Percentiles rank a stretch among this genome's conserved stretches.
phyloP scores from a whole-genome alignment of 2,797 vertebrate genomes.

The Sebastes goodei region DNA sequence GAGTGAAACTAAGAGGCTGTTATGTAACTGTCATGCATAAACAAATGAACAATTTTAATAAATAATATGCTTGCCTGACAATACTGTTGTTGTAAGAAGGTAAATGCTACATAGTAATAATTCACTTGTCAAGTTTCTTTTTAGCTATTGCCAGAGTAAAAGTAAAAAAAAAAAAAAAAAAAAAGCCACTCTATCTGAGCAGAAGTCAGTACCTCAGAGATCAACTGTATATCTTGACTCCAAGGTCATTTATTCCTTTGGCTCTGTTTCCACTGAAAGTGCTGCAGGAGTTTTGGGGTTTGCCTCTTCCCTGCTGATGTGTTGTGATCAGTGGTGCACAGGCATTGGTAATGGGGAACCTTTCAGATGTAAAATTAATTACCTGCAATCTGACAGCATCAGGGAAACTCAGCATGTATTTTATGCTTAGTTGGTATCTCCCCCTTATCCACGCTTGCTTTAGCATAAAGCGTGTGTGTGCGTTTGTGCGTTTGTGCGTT shows the following conservation, averaged over 20 bases:
- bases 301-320: constrained; percentile 48
- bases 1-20: background rate
- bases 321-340: constrained; percentile 60
- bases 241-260: constrained; percentile 5
- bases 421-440: constrained; percentile 65
- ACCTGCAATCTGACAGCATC: constrained; percentile 68
- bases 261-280: constrained; percentile 25
- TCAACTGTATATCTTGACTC: constrained; percentile 1
- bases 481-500: background rate
- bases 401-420: constrained; percentile 67
- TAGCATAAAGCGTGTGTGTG: constrained; percentile 39
- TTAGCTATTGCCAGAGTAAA: background rate
- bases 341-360: constrained; percentile 59
- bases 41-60: constrained; percentile 11
- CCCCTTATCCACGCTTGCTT: constrained; percentile 46
- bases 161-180: background rate
- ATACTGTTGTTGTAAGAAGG: background rate
- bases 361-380: constrained; percentile 77
- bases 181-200: background rate
- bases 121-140: background rate
- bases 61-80: background rate
- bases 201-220: constrained; percentile 4
- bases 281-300: constrained; percentile 36
- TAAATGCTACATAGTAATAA: background rate
- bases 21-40: background rate